A percentile compares a stretch with the other conserved stretches of the same genome.
phyloP scores from a whole-genome alignment of 2,888 invertebrate species.

The Sesamia inferens region DNA sequence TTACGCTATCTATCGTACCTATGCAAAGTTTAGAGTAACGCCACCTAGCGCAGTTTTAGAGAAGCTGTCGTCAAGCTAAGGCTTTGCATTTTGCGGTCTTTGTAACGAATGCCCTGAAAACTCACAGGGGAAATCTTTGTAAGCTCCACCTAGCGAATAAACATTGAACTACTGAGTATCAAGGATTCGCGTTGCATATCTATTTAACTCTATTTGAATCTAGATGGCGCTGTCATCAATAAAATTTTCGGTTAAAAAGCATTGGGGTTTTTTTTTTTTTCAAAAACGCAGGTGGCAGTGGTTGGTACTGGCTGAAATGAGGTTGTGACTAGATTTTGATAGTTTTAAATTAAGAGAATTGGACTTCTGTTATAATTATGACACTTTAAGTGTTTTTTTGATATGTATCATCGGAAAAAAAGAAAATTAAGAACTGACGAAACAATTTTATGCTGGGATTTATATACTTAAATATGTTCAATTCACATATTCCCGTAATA shows the following conservation, averaged over 20 bases:
- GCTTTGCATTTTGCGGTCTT: background rate
- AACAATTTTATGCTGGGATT: no score
- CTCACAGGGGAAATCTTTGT: background rate
- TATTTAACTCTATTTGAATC: background rate
- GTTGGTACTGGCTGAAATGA: no score
- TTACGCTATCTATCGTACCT: background rate
- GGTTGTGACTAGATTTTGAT: no score
- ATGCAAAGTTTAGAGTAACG: background rate
- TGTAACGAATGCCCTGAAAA: background rate
- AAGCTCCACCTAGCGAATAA: background rate
- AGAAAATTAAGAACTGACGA: no score
- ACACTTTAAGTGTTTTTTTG: no score
- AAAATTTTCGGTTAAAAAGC: background rate
- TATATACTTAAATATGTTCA: no score
- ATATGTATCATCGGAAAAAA: no score
- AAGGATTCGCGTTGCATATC: background rate
- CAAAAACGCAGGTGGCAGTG: no score
- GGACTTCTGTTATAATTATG: background rate
- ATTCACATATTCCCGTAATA: no score
- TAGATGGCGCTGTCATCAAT: constrained; percentile 19
- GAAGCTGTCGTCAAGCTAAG: background rate
- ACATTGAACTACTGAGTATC: background rate
- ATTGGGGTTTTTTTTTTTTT: background rate
- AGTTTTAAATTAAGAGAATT: no score
- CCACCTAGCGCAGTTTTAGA: constrained; percentile 13